A percentile compares a stretch with the other conserved stretches of the same genome.
phyloP scores from a whole-genome alignment of 2,797 vertebrate species.

The Malacoctenus gilli region DNA sequence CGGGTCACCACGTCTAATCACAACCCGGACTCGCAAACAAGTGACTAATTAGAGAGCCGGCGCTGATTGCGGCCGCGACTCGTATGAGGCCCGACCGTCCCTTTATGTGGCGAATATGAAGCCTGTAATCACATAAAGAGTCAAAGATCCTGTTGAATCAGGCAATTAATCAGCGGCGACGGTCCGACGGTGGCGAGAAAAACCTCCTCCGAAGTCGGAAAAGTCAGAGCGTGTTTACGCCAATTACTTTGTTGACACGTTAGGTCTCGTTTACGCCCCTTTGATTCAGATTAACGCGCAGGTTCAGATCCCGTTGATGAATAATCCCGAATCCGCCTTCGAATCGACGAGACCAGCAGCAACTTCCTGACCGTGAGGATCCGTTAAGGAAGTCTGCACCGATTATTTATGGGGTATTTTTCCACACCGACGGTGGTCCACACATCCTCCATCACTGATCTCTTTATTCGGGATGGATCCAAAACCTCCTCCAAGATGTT shows the following conservation, averaged over 20 bases:
- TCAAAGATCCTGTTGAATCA: slow-evolving; percentile 66
- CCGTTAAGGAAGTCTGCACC: no score
- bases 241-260: slow-evolving; percentile 16
- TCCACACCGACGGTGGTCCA: no score
- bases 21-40: slow-evolving; percentile 57
- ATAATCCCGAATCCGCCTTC: no score
- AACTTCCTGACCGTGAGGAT: no score
- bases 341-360: no score
- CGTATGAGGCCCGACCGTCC: slow-evolving; percentile 56
- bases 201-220: slow-evolving; percentile 19
- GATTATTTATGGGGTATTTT: no score
- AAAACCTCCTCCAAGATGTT: no score
- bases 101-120: slow-evolving; percentile 69
- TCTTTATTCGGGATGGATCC: no score
- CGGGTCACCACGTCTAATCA: slow-evolving; percentile 58
- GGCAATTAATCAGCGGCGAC: slow-evolving; percentile 64
- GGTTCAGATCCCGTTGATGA: no score
- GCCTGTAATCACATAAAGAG: slow-evolving; percentile 71
- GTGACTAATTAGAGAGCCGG: slow-evolving; percentile 67
- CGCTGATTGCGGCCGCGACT: slow-evolving; percentile 62
- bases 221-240: slow-evolving; percentile 27
- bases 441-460: no score
- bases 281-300: no score
- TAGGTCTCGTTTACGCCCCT: slow-evolving; percentile 3
- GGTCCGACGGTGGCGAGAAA: slow-evolving; percentile 49